These are phyloP conservation scores for Pituophis catenifer DNA, from an alignment of 2,113 vertebrate genomes.

Conservation along the genomic window DNA sequence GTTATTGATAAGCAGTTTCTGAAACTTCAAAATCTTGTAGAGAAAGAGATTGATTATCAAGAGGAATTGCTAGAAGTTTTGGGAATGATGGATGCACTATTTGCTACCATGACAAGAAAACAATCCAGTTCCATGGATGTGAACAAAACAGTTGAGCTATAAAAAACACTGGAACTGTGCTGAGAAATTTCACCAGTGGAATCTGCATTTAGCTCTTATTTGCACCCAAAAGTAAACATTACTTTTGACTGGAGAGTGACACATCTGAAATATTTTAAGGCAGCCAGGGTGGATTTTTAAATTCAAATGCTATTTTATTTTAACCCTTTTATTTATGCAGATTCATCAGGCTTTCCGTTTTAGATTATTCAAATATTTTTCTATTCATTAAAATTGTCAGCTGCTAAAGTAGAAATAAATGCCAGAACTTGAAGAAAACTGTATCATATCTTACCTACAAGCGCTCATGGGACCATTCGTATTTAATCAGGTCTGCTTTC, in stretches of 20 bases:
- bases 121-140: slow-evolving; percentile 57
- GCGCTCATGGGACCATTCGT: neutral
- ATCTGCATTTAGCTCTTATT: slow-evolving; percentile 1
- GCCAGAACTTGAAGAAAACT: neutral
- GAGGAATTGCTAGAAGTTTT: slow-evolving; percentile 88
- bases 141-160: slow-evolving; percentile 46
- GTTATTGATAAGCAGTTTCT: slow-evolving; percentile 88
- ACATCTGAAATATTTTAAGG: neutral
- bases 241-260: slow-evolving; percentile 21
- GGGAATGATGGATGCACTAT: slow-evolving; percentile 95
- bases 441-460: neutral
- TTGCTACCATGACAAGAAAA: slow-evolving; percentile 84
- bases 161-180: slow-evolving; percentile 35
- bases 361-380: slow-evolving; percentile 16
- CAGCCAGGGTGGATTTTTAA: slow-evolving; percentile 15
- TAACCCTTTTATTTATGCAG: slow-evolving; percentile 18
- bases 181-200: slow-evolving; percentile 8
- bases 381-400: neutral
- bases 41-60: slow-evolving; percentile 89
- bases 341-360: neutral
- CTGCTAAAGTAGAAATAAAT: slow-evolving; percentile 23
- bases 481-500: neutral
- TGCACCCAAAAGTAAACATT: neutral
- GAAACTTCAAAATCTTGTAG: slow-evolving; percentile 82
- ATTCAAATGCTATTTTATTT: slow-evolving; percentile 18